Base-by-base conservation (phyloP, 1,140 invertebrate species). In the Drosophila biarmipes region DNA sequence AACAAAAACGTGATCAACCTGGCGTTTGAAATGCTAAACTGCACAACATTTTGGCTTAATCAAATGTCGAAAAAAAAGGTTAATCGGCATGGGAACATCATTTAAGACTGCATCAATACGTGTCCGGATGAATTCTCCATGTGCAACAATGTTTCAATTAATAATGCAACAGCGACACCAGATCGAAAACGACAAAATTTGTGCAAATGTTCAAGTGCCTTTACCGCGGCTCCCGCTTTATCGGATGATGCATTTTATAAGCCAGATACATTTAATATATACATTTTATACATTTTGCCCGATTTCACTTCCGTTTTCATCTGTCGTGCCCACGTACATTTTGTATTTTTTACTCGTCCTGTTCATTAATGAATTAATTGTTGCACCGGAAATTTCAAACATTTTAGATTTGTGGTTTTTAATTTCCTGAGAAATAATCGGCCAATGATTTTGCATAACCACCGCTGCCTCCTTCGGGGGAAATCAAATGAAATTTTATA, bases 401-500 rank as follows among this genome's bases (percentile, higher is more conserved):
- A 87, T 87, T 87, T 87, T 87, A 87, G 84, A 87, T 87, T 87
- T 87, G 84, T 87, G 84, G 84, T 87, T 87, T 87, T 87, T 87
- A 87, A 87, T 87, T 87, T 87, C 84, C 84, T 89, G 84, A 63
- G 78, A 73, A 62, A 87, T 89, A 84, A 87, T 89, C 84, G 79
- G 68, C 64, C 69, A 82, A 62, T 46, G 59, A 73, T 76, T 80
- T 64, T 68, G 55, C 24, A 54, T 21, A 68, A 37, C 66, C 15
- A 37, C n/a, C 12, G 14, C 38, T 6, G 42, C 49, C 24, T 38
- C 17, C 3, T 17, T 11, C 35, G 40, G 24, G 11, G 48, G 55
- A 56, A 64, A 77, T 71, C 73, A 81, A 81, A 86, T 68, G 46
- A 81, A 72, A 79, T 89, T 69, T 66, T 62, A 72, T 68, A 64